Conservation (phyloP, 2,888 invertebrate genomes). For the Acleris literana region DNA sequence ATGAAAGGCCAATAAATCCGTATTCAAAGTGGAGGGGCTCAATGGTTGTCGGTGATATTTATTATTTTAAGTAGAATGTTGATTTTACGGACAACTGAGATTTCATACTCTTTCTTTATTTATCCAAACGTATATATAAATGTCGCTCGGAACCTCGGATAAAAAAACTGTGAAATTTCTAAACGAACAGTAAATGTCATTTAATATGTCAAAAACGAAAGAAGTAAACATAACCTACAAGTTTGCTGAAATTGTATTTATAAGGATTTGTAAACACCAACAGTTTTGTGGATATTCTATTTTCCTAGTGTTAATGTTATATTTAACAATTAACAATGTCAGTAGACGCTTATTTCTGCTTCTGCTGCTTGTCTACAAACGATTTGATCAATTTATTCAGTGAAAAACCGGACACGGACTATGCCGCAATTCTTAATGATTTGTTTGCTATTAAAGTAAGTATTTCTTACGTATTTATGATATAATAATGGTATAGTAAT, state of each 20-base stretch:
- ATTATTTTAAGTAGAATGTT: no score
- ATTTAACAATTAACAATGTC: slow-evolving; percentile 38
- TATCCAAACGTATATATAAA: no score
- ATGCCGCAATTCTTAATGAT: slow-evolving; percentile 34
- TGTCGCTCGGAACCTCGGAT: no score
- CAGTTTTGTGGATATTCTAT: background rate
- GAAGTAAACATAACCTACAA: slow-evolving; percentile 13
- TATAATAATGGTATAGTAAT: no score
- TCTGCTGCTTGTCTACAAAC: slow-evolving; percentile 45
- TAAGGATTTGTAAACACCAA: background rate
- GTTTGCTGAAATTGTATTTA: background rate
- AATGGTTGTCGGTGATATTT: no score
- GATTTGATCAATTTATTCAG: slow-evolving; percentile 40
- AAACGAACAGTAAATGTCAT: no score
- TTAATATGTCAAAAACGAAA: no score
- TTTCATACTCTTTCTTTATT: no score
- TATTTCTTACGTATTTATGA: background rate
- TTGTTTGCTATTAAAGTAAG: slow-evolving; percentile 36
- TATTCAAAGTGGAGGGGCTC: no score
- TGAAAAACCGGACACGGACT: slow-evolving; percentile 30
- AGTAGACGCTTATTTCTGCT: slow-evolving; percentile 45
- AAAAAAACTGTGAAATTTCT: no score
- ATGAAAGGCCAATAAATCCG: no score
- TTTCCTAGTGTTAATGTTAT: background rate
- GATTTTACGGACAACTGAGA: no score